Evolutionary conservation across 37 sponge, comb jelly and placozoan genomes (phyloP), one percentile per base, ranked within the genome.

Genomic region (Ianthella basta): DNA sequence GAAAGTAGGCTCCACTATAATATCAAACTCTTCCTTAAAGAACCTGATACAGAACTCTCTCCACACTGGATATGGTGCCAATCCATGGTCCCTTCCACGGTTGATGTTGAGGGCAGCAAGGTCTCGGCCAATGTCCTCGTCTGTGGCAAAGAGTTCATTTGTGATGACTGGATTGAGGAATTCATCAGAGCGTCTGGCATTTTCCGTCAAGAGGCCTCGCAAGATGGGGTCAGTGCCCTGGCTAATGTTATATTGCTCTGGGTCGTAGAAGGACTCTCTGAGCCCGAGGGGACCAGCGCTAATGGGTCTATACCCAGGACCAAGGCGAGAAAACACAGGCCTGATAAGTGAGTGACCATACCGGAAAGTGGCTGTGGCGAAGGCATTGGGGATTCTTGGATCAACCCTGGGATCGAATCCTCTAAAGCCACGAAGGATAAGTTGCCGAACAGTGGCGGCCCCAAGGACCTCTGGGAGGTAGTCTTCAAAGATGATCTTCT

Each of bases 381-480:
- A 96, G 29, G 73, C 57, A 56, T 89, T 94, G 38, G 90, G 83
- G 33, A 93, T 61, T 59, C 82, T 56, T 50, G 92, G 83, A 74
- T 96, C 90, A 55, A 93, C 84, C 4, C 34, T 74, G 5, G 70
- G 55, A 64, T 94, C 63, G 59, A 94, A 96, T 0, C 92, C 90
- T n/a, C n/a, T n/a, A n/a, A n/a, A n/a, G n/a, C n/a, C n/a, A n/a
- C 23, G n/a, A 30, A 90, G 88, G 20, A 96, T 81, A 18, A 91
- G 56, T 13, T 0, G n/a, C 37, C 86, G n/a, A 20, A 89, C 87
- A 24, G 14, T 33, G 15, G 59, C 66, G 12, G 77, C 41, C 0
- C 96, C 96, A 15, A 96, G 59, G 4, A 96, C 72, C 44, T 86
- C 90, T 0, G 96, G 98, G 0, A 98, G 91, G 80, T 93, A 98